Evolutionary conservation across 2,888 invertebrate genomes (phyloP).

Genomic region (Yponomeuta plumbellus): DNA sequence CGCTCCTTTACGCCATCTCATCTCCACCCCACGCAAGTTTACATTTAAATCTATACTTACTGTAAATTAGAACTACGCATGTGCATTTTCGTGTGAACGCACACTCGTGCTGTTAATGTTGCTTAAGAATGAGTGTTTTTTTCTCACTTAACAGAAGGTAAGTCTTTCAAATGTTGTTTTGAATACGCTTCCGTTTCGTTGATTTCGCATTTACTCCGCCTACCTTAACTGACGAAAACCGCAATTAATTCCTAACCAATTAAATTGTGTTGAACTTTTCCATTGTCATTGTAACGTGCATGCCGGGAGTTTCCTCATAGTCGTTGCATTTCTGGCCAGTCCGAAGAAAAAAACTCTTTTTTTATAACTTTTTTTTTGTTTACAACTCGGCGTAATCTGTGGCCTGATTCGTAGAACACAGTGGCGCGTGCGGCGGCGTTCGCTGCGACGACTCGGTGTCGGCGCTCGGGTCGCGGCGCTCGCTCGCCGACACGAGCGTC

Average conservation of each 20-base stretch:
- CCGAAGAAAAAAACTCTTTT: background rate
- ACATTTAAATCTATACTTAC: background rate
- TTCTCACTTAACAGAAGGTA: constrained; percentile 28
- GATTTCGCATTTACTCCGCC: background rate
- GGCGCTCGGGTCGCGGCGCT: constrained; percentile 83
- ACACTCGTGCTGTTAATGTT: constrained; percentile 21
- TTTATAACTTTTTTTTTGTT: background rate
- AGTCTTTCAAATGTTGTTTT: constrained; percentile 25
- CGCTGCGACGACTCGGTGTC: constrained; percentile 81
- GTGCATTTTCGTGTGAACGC: constrained; percentile 31
- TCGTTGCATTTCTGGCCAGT: no score
- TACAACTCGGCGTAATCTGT: no score
- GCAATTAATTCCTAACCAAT: no score
- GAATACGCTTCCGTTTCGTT: background rate
- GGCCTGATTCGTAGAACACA: constrained; percentile 46
- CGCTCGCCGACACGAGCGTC: constrained; percentile 88
- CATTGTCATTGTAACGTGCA: no score
- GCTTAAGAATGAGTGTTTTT: constrained; percentile 40
- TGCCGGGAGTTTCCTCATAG: no score
- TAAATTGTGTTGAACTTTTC: no score
- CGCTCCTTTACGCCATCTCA: no score
- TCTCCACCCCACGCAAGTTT: no score
- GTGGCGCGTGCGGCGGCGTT: constrained; percentile 54
- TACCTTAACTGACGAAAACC: no score
- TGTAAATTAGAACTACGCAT: constrained; percentile 34